phyloP scores from a whole-genome alignment of 2,888 invertebrate species.

The Tetheella fluctuosa region DNA sequence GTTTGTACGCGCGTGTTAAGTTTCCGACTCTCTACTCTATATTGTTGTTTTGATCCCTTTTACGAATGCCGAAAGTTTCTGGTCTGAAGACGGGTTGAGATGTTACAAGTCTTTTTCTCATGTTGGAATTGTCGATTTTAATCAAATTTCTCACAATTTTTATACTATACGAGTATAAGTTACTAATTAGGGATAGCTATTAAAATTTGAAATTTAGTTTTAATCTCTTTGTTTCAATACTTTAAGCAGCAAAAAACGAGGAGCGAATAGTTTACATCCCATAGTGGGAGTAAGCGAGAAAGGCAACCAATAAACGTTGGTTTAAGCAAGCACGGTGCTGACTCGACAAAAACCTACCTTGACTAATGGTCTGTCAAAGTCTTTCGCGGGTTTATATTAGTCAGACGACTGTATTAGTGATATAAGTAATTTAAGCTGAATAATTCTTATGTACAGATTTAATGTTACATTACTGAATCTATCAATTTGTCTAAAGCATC shows the following conservation, averaged over 20 bases:
- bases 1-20: conserved; percentile 29
- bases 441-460: background rate
- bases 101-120: conserved; percentile 19
- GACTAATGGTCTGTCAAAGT: conserved; percentile 26
- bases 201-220: background rate
- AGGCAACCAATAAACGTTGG: conserved; percentile 4
- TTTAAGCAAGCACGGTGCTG: conserved; percentile 14
- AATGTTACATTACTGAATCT: background rate
- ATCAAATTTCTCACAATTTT: background rate
- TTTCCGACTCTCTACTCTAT: conserved; percentile 42
- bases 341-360: conserved; percentile 19
- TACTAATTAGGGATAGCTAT: no score
- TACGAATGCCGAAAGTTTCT: conserved; percentile 26
- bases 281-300: background rate
- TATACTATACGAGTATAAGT: no score
- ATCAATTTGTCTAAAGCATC: background rate
- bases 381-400: conserved; percentile 17
- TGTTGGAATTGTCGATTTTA: background rate
- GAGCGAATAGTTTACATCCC: background rate
- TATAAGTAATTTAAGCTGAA: background rate
- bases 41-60: conserved; percentile 41
- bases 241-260: background rate
- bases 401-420: conserved; percentile 8
- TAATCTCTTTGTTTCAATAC: background rate
- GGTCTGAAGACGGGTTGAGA: conserved; percentile 20